These are phyloP conservation scores for Calyptomena viridis DNA, from an alignment of 2,113 vertebrate genomes.

Conservation along the genomic window DNA sequence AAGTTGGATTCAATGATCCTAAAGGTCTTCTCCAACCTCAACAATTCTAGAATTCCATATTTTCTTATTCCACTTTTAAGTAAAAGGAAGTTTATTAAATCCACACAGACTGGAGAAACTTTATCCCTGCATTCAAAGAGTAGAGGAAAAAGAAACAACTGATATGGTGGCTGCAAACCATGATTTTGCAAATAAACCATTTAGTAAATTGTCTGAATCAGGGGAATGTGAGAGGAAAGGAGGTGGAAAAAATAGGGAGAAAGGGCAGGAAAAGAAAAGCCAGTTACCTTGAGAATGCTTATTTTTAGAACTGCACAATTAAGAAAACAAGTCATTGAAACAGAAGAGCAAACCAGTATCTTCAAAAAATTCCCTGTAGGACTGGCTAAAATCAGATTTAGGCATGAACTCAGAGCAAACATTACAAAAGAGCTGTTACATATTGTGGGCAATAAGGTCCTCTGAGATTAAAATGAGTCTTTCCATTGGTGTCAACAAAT, in stretches of 20 bases:
- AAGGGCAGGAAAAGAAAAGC: not conserved
- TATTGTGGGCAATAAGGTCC: not conserved
- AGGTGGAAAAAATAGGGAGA: not conserved
- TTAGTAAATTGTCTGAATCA: not conserved
- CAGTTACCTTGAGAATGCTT: not conserved
- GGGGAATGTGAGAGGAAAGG: not conserved
- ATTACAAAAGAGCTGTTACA: not conserved
- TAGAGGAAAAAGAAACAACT: not conserved
- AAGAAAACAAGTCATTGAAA: not conserved
- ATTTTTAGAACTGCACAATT: not conserved
- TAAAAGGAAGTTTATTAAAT: not conserved
- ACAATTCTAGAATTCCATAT: no score
- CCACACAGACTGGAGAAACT: not conserved
- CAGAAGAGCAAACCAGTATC: not conserved
- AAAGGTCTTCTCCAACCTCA: not conserved
- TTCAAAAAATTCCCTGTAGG: not conserved
- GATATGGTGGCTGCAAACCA: not conserved
- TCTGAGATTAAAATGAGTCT: not conserved
- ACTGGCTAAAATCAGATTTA: not conserved
- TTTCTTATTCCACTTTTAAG: not conserved
- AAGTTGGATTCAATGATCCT: not conserved
- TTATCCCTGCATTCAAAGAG: not conserved
- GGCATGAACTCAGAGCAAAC: not conserved
- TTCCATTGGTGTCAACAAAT: not conserved
- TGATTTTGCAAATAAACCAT: not conserved